Evolutionary conservation across 1,140 invertebrate genomes (phyloP).

Genomic region (Rhyacophila brunnea): DNA sequence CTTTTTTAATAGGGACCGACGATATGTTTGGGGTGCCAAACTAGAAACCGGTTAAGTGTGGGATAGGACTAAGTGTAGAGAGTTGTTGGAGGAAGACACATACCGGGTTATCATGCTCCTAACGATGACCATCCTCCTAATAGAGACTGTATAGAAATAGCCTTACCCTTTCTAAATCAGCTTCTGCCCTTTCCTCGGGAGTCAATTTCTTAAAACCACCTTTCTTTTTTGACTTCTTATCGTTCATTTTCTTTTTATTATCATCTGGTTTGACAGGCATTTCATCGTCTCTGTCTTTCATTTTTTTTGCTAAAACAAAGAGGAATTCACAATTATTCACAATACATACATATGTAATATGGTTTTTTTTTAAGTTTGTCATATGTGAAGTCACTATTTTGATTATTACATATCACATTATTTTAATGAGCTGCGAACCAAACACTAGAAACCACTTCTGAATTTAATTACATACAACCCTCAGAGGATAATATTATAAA

Average conservation of each 20-base stretch:
- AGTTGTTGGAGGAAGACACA: too few species aligned
- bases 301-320: background rate
- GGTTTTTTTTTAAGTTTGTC: background rate
- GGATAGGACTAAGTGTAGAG: too few species aligned
- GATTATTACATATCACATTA: background rate
- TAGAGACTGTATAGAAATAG: too few species aligned
- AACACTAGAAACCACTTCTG: background rate
- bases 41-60: too few species aligned
- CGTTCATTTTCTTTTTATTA: slow-evolving; percentile 36
- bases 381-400: too few species aligned
- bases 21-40: too few species aligned
- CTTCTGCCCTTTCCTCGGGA: slow-evolving; percentile 69
- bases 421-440: background rate
- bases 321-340: background rate
- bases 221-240: slow-evolving; percentile 56
- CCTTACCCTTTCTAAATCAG: slow-evolving; percentile 68
- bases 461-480: background rate
- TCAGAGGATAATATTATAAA: too few species aligned
- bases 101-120: too few species aligned
- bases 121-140: too few species aligned
- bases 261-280: slow-evolving; percentile 6
- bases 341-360: background rate
- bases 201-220: slow-evolving; percentile 58
- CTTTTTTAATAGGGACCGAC: too few species aligned
- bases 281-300: background rate